Base-by-base conservation (phyloP, 2,113 vertebrate genomes). In the Tupaia tana region DNA sequence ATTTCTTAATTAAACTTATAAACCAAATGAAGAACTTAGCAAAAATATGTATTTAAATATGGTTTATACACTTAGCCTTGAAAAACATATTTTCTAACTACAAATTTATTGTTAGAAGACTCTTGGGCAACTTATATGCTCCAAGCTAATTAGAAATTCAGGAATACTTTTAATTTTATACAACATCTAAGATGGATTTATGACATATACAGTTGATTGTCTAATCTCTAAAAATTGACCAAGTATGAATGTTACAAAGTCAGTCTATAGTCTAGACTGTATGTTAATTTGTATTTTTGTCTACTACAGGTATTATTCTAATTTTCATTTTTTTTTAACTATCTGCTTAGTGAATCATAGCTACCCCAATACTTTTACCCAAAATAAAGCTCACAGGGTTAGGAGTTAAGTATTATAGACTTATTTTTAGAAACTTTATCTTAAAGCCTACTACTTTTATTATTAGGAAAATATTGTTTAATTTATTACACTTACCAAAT, bases 381-480 rank as follows among this genome's bases (percentile, higher is more conserved):
- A 87, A 73, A 86, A 59, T 93, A 73, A 94, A 71, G 27, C 80
- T 83, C 63, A 78, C 34, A 74, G 9, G 18, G 20, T 85, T 87
- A 74, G 15, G 29, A 83, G 13, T 87, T 95, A 87, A 94, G 90
- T 31, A 93, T 89, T n/a, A 78, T 34, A 90, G 95, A 79, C 43
- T 89, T 75, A 61, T 86, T 94, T 66, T 78, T 31, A 88, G 16
- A 92, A 92, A 93, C 20, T n/a, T 66, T 79, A 85, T 79, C 25
- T 34, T 58, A 54, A 94, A 54, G 8, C 25, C 61, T 58, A 73
- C 29, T 73, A 52, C 5, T 89, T 52, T 95, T 78, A 1, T 80
- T 93, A 89, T 25, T 71, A 83, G 59, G 12, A 91, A 86, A 93
- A 52, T 54, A 56, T 79, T 81, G 69, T 81, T 86, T 80, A 75